Evolutionary conservation across 2,888 invertebrate species (phyloP), one percentile per base, ranked within the genome.

Genomic region (Uloborus plumipes): DNA sequence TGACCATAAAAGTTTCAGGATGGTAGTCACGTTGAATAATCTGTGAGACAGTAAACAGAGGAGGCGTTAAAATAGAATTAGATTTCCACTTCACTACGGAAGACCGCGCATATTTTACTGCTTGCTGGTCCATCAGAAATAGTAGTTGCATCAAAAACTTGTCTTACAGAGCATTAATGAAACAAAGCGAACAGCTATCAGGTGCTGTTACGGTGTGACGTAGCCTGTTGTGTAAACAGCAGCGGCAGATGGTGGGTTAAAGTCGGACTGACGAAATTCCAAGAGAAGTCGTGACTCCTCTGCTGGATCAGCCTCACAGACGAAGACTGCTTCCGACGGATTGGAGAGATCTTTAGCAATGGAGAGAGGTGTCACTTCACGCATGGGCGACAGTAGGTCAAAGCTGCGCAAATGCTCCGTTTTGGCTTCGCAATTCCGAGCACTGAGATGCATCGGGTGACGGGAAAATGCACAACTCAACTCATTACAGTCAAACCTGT

Each of bases 361-460:
- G 39, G 39, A 39, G n/a, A 58, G 39, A 39, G 69, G 26, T 22
- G 59, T 18, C 66, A 74, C 66, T 74, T 74, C 64, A 77, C 77
- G 77, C 70, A 62, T 77, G 69, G 69, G 22, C 64, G 69, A 64
- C 69, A 77, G 47, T 77, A 55, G 77, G 77, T 77, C 77, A 77
- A 70, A 77, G 64, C 70, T 77, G 70, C 64, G 70, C 55, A 69
- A 77, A 62, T 53, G 64, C 62, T 70, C 69, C 62, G 39, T 69
- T 77, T 77, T 69, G 70, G 69, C 69, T 77, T 70, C 77, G 51
- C 22, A 62, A 51, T 49, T 26, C 31, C 64, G 47, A 55, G 64
- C 62, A 73, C 64, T 64, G 64, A 39, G 39, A 39, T 39, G 9
- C 39, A 39, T 39, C 11, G 39, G 39, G 39, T 39, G 39, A 39